Base-by-base conservation (phyloP, 2,113 vertebrate genomes). In the Heterochromis multidens region DNA sequence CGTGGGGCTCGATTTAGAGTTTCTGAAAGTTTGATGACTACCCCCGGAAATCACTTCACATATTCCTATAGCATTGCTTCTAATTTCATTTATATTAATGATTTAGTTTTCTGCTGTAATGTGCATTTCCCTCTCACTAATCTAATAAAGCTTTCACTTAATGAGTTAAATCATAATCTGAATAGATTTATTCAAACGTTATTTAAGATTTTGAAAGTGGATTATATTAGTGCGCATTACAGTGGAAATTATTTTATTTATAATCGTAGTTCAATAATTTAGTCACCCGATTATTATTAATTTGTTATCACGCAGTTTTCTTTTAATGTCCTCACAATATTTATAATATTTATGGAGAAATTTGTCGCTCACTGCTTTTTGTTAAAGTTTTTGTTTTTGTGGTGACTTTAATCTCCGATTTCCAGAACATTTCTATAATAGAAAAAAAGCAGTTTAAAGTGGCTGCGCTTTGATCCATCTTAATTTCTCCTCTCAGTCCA, bases 71-170 rank as follows among this genome's bases (percentile, higher is more conserved):
- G 27, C 40, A 29, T 12, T 16, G 17, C 25, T 43, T 17, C 29
- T 35, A 19, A 12, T 72, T 27, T 70, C 40, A 46, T 29, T 11
- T 46, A 29, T 11, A 46, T 29, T 9, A 27, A n/a, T 27, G 14
- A 70, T 70, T 17, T 1, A 7, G 23, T 43, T 67, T 46, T 70
- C 40, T 46, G 8, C 46, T 43, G 65, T 46, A 5, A 27, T 0
- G 40, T 31, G 3, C 14, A 29, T 46, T 11, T 0, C 0, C 37
- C 4, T 43, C 4, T 46, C 3, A 35, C 7, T 35, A 72, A 21
- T 49, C 49, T 49, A 72, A 49, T 31, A 0, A 0, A 31, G 31
- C 40, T 52, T 52, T 52, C 0, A 52, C 23, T 23, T 8, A 46
- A 16, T 19, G 65, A 70, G 14, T 29, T 2, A 46, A 67, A 70